Percentiles rank a stretch among this genome's conserved stretches.
Conservation (phyloP, 1,140 invertebrate species). For the Platyscapa corneri region DNA sequence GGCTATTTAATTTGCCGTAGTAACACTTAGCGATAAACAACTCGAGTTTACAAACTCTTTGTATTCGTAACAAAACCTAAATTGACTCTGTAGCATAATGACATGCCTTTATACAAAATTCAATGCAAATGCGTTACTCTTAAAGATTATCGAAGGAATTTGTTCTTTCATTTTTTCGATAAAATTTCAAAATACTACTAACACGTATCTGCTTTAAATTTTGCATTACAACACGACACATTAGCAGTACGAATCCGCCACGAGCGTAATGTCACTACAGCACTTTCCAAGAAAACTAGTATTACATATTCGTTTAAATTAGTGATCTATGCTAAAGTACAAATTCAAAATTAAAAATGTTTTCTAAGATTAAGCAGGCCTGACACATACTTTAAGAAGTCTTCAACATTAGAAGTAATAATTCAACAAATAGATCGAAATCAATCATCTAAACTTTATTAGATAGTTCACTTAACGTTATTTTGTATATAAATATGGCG, state of each 20-base stretch:
- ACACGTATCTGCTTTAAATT: background rate
- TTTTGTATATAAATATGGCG: constrained; percentile 46
- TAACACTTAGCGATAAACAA: background rate
- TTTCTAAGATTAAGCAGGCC: constrained; percentile 1
- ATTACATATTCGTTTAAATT: background rate
- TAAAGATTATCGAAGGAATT: background rate
- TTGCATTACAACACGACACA: background rate
- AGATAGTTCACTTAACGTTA: constrained; percentile 33
- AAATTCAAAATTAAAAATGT: constrained; percentile 38
- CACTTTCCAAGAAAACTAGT: background rate
- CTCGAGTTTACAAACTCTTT: background rate
- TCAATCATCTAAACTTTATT: constrained; percentile 13
- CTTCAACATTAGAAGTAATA: background rate
- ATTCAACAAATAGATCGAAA: constrained; percentile 26
- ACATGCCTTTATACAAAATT: background rate
- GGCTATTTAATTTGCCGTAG: background rate
- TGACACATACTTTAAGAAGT: background rate
- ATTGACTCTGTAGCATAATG: background rate
- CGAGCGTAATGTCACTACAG: background rate
- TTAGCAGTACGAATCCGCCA: background rate
- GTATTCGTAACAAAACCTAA: background rate
- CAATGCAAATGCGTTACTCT: background rate
- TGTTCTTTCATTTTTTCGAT: no score
- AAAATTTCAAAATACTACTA: background rate
- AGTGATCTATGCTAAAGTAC: background rate